Conservation (phyloP, 2,888 invertebrate genomes). For the Drosophila nr. perissopoda region DNA sequence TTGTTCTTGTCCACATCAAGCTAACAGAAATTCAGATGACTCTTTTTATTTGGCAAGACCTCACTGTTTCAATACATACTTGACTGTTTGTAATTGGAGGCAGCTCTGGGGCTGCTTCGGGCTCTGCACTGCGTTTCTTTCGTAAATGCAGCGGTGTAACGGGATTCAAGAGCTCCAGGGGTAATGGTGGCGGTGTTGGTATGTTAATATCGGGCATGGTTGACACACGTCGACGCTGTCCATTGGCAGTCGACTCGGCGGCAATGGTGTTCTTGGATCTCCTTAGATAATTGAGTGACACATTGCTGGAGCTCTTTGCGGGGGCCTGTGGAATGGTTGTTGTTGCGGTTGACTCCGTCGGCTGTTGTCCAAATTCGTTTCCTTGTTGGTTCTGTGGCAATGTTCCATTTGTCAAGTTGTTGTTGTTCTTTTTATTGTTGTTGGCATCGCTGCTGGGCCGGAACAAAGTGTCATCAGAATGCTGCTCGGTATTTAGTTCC, state of each 20-base stretch:
- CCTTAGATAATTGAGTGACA: conserved; percentile 66
- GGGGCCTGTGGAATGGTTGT: conserved; percentile 17
- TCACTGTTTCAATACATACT: conserved; percentile 55
- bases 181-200: conserved; percentile 76
- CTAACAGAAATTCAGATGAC: conserved; percentile 2
- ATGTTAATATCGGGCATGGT: conserved; percentile 73
- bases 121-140: conserved; percentile 64
- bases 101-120: conserved; percentile 5
- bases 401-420: conserved; percentile 61
- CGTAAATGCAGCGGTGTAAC: conserved; percentile 64
- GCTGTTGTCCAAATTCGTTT: conserved; percentile 18
- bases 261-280: conserved; percentile 59
- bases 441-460: conserved; percentile 66
- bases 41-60: not conserved
- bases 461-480: conserved; percentile 57
- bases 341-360: conserved; percentile 20
- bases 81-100: conserved; percentile 44
- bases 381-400: conserved; percentile 43
- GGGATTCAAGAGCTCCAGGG: conserved; percentile 66
- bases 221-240: conserved; percentile 68
- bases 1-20: not conserved
- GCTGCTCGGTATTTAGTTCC: conserved; percentile 63
- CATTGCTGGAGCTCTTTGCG: conserved; percentile 62
- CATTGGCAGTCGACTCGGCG: conserved; percentile 19
- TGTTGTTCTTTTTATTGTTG: conserved; percentile 50